Base-by-base conservation (phyloP, 2,797 vertebrate genomes). In the Xyrichtys novacula region DNA sequence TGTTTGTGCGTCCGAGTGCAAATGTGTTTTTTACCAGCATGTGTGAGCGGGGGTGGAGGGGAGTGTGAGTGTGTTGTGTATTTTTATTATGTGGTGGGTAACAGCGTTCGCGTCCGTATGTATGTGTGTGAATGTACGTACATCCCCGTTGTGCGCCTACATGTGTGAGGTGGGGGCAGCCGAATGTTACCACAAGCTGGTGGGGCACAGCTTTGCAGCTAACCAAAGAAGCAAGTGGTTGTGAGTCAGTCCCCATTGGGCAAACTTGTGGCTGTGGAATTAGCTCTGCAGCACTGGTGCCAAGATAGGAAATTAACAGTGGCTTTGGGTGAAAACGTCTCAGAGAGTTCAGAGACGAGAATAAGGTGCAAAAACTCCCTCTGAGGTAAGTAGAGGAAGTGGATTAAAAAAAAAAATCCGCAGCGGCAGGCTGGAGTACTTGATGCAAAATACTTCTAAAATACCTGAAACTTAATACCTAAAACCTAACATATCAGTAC, bases 201-300 rank as follows among this genome's bases (percentile, higher is more conserved):
- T 83, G 86, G 83, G 83, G 86, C 83, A 62, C 73, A 80, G 86
- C 71, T 86, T 72, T 74, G 73, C 66, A 80, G 74, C 83, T 88
- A 85, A 84, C 87, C 89, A 90, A 78, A 81, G 82, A 81, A 85
- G 86, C 87, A 77, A 89, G 88, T 68, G 81, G 86, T 91, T 84
- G 90, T 93, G 91, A 93, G 88, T 92, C 91, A 93, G 85, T 88
- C 80, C 82, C 81, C 72, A 69, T 31, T 71, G 61, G 88, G 85
- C 88, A 85, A 86, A 88, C 69, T 82, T 85, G 74, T 72, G 86
- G 84, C 87, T 57, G 52, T 60, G 72, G 73, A 81, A 82, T 85
- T 79, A 88, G 71, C 71, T 71, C 69, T 56, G 62, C 75, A 71
- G 78, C 58, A 44, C 71, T 67, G 47, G 74, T 70, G 80, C 87